Percentiles rank a stretch among this genome's conserved stretches.
phyloP scores from a whole-genome alignment of 1,140 invertebrate species.

The Rhagoletis pomonella region DNA sequence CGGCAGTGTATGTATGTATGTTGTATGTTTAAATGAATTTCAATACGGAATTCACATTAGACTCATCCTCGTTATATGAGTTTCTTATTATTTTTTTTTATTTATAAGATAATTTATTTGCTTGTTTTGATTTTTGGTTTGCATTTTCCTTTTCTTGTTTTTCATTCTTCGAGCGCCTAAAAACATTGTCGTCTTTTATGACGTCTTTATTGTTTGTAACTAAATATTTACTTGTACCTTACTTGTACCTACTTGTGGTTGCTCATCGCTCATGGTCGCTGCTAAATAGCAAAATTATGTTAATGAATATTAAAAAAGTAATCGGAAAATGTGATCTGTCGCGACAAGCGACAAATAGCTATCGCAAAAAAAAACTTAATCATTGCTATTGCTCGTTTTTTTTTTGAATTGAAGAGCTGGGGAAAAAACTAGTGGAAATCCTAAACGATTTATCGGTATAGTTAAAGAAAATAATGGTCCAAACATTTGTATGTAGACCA shows the following conservation, averaged over 20 bases:
- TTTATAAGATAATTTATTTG: too few relatives aligned
- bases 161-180: neutral
- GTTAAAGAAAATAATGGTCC: too few relatives aligned
- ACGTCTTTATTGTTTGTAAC: neutral
- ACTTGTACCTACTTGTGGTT: neutral
- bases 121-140: neutral
- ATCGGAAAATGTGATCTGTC: neutral
- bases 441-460: too few relatives aligned
- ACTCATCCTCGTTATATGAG: too few relatives aligned
- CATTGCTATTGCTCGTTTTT: too few relatives aligned
- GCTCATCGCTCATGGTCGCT: neutral
- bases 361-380: neutral
- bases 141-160: too few relatives aligned
- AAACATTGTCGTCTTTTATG: neutral
- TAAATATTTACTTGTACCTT: neutral
- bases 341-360: neutral
- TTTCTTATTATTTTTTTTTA: too few relatives aligned
- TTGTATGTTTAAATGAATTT: too few relatives aligned
- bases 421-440: neutral
- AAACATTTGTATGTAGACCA: too few relatives aligned
- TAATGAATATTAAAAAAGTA: slow-evolving; percentile 24
- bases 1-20: too few relatives aligned
- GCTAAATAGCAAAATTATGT: slow-evolving; percentile 23
- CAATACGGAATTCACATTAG: too few relatives aligned
- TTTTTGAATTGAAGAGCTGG: neutral